Conservation (phyloP, 2,113 vertebrate genomes). For the Campylomormyrus tamandua region DNA sequence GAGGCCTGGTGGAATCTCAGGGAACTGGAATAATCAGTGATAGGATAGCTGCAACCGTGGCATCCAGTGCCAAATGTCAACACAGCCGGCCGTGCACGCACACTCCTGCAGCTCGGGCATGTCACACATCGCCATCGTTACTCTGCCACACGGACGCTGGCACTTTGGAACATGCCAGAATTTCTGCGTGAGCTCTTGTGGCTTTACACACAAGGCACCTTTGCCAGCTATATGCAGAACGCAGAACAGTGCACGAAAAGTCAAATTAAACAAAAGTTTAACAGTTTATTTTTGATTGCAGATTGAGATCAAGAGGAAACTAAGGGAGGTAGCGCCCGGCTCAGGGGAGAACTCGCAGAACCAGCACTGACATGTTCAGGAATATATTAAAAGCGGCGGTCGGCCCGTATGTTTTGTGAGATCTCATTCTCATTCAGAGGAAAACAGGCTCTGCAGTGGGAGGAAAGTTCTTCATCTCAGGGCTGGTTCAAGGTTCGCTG, state of each 20-base stretch:
- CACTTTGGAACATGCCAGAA: background rate
- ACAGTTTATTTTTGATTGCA: slow-evolving; percentile 25
- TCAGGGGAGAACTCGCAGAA: slow-evolving; percentile 46
- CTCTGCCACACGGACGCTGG: background rate
- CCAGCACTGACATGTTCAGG: slow-evolving; percentile 44
- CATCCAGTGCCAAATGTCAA: background rate
- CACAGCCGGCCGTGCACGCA: background rate
- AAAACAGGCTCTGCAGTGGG: slow-evolving; percentile 32
- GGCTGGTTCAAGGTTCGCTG: slow-evolving; percentile 62
- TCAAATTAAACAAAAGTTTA: slow-evolving; percentile 3
- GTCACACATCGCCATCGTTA: background rate
- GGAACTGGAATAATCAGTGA: background rate
- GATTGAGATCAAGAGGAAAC: slow-evolving; percentile 30
- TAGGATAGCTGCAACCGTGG: background rate
- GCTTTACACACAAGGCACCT: background rate
- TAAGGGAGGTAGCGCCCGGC: slow-evolving; percentile 39
- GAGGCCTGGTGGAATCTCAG: background rate
- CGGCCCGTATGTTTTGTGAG: slow-evolving; percentile 28
- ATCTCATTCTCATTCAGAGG: slow-evolving; percentile 39
- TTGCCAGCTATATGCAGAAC: background rate
- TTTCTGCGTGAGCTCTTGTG: background rate
- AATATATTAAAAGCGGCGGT: slow-evolving; percentile 33
- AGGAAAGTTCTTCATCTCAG: slow-evolving; percentile 58
- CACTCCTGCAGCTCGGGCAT: background rate
- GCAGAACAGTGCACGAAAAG: background rate